Evolutionary conservation across 2,113 vertebrate species (phyloP), one percentile per base, ranked within the genome.

Genomic region (Hipposideros armiger): DNA sequence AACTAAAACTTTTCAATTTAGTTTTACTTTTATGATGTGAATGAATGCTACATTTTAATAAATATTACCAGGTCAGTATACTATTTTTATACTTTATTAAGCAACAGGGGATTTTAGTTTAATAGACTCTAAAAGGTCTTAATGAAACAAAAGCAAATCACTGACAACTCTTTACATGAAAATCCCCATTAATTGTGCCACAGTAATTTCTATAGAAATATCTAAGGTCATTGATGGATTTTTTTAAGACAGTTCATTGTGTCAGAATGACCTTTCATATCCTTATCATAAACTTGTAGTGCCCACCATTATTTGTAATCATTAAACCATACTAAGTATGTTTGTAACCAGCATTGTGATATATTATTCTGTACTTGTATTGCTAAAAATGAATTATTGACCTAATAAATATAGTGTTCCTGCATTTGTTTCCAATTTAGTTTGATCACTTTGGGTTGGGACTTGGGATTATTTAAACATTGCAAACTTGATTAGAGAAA

Each of bases 291-390:
- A 69, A 90, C 98, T 97, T 98, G 98, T 98, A 96, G 98, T 97
- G 94, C 98, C 98, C 98, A 15, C 73, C 96, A 20, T 98, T 97
- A 94, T 98, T 96, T 99, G 99, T 99, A 99, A 98, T 98, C 99
- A 98, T 98, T 97, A 97, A 98, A 98, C 97, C 99, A 98, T 98
- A 98, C 98, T 97, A 98, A 98, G 98, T 98, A 91, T 99, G 98
- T 99, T 99, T 99, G 99, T 99, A 99, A 98, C 98, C 98, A 98
- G 98, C 99, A 98, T 99, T 99, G 98, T 99, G 99, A 99, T 99
- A 98, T 97, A 98, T 98, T 98, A 98, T 98, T 98, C 98, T 99
- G 99, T 99, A 99, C 98, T 86, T 99, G 99, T 99, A 99, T 98
- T 98, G 98, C 98, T 98, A 96, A 97, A 98, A 97, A 98, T 98